Evolutionary conservation across 2,797 vertebrate species (phyloP).

Genomic region (Sebastes hopkinsi): DNA sequence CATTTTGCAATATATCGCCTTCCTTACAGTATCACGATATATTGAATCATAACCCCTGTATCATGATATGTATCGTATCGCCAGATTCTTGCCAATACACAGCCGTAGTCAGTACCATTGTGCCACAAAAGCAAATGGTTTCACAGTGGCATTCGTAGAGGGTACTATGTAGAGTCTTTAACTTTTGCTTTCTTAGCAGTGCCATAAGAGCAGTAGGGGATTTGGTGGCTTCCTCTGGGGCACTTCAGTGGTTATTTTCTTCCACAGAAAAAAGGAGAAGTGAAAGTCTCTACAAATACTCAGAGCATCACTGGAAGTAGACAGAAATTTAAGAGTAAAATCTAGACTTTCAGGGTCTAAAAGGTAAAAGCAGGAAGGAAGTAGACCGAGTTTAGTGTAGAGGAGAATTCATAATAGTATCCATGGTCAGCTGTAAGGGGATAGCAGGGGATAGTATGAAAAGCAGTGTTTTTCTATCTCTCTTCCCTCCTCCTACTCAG

Average conservation of each 20-base stretch:
- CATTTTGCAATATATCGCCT: no score
- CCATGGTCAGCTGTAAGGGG: not conserved
- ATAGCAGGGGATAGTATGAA: not conserved
- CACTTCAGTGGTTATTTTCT: not conserved
- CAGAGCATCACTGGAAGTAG: not conserved
- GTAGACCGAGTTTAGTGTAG: not conserved
- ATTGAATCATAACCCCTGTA: no score
- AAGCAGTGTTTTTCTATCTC: conserved; percentile 13
- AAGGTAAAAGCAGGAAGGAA: not conserved
- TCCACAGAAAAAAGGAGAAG: not conserved
- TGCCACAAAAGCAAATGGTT: not conserved
- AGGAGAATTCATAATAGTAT: not conserved
- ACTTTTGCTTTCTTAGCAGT: not conserved
- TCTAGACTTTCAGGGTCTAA: not conserved
- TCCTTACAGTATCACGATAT: accelerated
- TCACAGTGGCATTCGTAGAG: not conserved
- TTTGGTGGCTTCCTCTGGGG: not conserved
- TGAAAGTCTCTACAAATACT: not conserved
- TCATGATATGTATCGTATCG: no score
- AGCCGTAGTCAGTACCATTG: not conserved
- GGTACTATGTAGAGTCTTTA: not conserved
- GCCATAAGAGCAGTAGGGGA: not conserved
- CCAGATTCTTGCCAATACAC: accelerated
- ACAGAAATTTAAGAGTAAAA: not conserved
- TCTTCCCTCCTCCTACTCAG: conserved; percentile 21